phyloP scores from a whole-genome alignment of 1,140 invertebrate genomes.

The Nasonia giraulti region DNA sequence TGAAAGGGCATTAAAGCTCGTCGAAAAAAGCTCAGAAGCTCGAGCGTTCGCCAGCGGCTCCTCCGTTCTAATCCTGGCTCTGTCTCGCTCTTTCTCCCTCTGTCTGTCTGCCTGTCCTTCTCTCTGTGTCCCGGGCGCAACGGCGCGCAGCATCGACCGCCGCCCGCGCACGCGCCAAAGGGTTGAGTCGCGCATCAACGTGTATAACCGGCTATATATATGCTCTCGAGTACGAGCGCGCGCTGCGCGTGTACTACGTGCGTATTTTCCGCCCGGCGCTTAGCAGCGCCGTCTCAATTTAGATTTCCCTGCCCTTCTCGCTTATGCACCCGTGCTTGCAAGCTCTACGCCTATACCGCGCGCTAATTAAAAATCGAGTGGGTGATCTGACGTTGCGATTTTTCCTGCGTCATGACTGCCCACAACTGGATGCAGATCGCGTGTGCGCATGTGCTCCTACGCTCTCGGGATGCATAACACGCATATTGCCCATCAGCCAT shows the following conservation, averaged over 20 bases:
- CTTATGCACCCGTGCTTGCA: not conserved
- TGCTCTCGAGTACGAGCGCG: not conserved
- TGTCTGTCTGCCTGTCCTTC: not conserved
- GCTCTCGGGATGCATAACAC: too few relatives aligned
- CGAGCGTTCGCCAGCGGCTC: not conserved
- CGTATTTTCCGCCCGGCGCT: not conserved
- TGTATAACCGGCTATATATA: not conserved
- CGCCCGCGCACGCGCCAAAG: constrained; percentile 27
- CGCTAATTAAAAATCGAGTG: not conserved
- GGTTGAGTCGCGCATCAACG: not conserved
- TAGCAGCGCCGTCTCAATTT: not conserved
- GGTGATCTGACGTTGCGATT: not conserved
- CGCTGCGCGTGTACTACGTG: not conserved
- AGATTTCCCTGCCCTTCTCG: not conserved
- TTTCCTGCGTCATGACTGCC: too few relatives aligned
- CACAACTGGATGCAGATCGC: too few relatives aligned
- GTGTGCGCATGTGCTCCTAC: too few relatives aligned
- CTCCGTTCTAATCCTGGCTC: not conserved
- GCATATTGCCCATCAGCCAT: too few relatives aligned
- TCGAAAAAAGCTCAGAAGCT: not conserved
- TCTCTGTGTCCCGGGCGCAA: constrained; percentile 11
- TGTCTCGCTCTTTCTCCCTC: not conserved
- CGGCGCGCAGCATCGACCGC: constrained; percentile 33
- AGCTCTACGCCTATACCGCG: not conserved
- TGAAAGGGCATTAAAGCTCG: not conserved